These are phyloP conservation scores for Sigmodon hispidus DNA, from an alignment of 2,113 vertebrate genomes.

Conservation along the genomic window DNA sequence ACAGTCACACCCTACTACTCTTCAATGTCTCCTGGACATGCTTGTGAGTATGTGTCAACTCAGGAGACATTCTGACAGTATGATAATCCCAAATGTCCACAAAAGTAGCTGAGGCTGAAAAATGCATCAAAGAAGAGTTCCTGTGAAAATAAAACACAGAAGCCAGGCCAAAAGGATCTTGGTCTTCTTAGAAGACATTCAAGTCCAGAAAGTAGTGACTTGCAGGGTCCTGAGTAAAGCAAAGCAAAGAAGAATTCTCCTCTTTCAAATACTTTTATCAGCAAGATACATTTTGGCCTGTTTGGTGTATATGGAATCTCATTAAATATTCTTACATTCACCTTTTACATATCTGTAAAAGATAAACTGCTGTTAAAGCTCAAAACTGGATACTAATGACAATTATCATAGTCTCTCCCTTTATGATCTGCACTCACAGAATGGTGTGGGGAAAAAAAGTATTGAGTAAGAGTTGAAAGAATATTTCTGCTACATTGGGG, in stretches of 20 bases:
- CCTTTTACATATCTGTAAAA: neutral
- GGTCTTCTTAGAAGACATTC: neutral
- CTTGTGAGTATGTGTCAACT: neutral
- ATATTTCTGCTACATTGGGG: neutral
- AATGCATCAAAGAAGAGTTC: neutral
- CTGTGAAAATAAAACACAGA: neutral
- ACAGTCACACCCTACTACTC: fast-evolving
- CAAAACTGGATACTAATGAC: neutral
- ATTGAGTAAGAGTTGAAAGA: neutral
- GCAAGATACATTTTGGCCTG: neutral
- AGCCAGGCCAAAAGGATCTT: neutral
- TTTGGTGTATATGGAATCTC: neutral
- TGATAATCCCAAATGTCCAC: slow-evolving; percentile 33
- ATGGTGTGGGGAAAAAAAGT: neutral
- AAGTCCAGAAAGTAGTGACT: neutral
- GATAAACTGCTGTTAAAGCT: neutral
- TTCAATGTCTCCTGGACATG: neutral
- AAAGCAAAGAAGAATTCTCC: neutral
- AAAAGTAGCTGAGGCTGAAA: neutral
- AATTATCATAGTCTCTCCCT: neutral
- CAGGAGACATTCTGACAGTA: neutral
- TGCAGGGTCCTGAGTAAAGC: neutral
- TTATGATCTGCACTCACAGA: neutral
- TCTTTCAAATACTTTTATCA: neutral
- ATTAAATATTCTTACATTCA: neutral